Conservation (phyloP, 2,888 invertebrate genomes). For the Laothoe populi region DNA sequence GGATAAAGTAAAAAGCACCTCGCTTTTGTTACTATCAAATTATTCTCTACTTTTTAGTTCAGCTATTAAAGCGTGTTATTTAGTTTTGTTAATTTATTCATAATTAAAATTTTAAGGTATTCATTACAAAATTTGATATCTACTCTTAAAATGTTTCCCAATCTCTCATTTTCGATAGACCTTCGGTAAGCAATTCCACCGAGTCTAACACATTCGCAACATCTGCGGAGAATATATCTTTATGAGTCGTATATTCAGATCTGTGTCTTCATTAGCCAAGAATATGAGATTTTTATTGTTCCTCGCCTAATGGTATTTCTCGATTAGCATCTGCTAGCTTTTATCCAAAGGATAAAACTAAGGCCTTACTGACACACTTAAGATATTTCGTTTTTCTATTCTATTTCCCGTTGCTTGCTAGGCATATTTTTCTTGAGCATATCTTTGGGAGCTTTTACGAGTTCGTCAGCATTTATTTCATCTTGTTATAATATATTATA, state of each 20-base stretch:
- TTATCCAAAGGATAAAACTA: background rate
- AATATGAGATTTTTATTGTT: constrained; percentile 21
- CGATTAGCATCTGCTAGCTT: constrained; percentile 17
- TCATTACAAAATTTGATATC: too few species aligned
- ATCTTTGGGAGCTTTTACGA: constrained; percentile 5
- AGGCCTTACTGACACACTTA: constrained; percentile 14
- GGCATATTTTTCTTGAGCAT: background rate
- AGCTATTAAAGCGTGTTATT: too few species aligned
- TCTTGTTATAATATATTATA: too few species aligned
- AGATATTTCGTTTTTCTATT: constrained; percentile 16
- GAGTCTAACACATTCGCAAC: background rate
- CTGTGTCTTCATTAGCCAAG: constrained; percentile 18
- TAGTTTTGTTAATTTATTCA: too few species aligned
- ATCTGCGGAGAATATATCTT: constrained; percentile 19
- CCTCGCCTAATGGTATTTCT: constrained; percentile 11
- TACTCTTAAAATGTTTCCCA: background rate
- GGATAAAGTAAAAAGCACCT: too few species aligned
- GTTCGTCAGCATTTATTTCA: background rate
- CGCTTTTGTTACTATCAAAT: too few species aligned
- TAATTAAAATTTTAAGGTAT: too few species aligned
- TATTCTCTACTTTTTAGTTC: too few species aligned
- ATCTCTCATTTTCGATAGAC: background rate
- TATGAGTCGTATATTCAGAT: constrained; percentile 21
- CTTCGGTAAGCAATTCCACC: background rate
- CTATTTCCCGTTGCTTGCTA: constrained; percentile 19